These are phyloP conservation scores for Mycteria americana DNA, from an alignment of 2,797 vertebrate genomes.

Conservation along the genomic window DNA sequence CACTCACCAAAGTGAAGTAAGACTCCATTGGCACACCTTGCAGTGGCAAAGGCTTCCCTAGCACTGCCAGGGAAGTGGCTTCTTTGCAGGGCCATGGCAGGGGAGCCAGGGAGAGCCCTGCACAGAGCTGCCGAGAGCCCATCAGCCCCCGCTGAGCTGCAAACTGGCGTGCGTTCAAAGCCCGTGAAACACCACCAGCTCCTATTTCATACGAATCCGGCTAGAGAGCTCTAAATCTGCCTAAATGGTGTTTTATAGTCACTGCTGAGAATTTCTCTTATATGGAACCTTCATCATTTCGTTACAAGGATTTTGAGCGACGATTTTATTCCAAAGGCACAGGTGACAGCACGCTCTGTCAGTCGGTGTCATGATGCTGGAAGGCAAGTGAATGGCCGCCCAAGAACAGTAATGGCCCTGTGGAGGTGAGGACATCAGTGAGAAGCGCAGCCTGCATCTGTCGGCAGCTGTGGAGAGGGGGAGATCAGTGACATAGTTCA, in stretches of 20 bases:
- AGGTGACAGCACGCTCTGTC: neutral
- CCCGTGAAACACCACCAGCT: fast-evolving
- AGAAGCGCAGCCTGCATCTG: neutral
- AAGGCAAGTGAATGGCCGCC: neutral
- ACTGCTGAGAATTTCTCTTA: neutral
- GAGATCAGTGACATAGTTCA: fast-evolving
- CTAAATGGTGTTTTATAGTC: neutral
- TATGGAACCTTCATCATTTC: neutral
- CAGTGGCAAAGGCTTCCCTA: fast-evolving
- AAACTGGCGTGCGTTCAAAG: neutral
- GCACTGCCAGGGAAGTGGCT: neutral
- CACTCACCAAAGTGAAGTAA: neutral
- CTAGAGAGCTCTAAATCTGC: neutral
- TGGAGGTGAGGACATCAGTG: neutral
- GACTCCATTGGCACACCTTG: neutral
- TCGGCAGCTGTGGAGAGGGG: neutral
- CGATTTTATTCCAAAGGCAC: neutral
- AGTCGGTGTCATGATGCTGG: neutral
- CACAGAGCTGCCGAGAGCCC: neutral
- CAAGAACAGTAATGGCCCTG: neutral
- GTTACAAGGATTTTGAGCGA: neutral
- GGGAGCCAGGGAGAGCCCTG: neutral
- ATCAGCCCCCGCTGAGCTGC: neutral
- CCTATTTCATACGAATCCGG: neutral
- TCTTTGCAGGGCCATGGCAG: neutral